Conservation (phyloP, 2,113 vertebrate genomes). For the Actenoides lindsayi region DNA sequence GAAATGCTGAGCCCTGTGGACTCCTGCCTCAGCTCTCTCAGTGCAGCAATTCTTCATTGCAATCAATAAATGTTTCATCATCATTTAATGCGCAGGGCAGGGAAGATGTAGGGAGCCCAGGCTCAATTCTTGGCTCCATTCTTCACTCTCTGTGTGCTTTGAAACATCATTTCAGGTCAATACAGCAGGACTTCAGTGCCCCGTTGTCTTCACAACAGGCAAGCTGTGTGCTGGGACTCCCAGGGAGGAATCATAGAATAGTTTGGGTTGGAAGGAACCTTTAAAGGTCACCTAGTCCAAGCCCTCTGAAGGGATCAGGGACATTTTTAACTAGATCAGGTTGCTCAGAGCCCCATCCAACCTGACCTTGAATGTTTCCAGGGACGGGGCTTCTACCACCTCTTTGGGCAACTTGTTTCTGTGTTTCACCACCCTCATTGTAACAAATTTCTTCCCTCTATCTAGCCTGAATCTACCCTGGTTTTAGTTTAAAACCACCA, state of each 20-base stretch:
- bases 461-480: neutral
- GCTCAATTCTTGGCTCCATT: neutral
- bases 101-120: neutral
- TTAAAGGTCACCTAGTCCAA: neutral
- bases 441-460: neutral
- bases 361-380: neutral
- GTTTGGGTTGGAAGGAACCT: neutral
- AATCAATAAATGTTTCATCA: slow-evolving; percentile 14
- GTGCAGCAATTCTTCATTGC: neutral
- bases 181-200: neutral
- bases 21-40: neutral
- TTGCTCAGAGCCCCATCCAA: neutral
- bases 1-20: neutral
- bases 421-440: neutral
- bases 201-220: neutral
- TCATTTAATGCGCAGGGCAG: neutral
- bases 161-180: neutral
- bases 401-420: neutral
- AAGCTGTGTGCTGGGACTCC: neutral
- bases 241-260: neutral
- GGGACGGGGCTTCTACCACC: neutral
- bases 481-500: neutral
- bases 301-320: rapidly evolving
- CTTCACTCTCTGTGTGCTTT: neutral
- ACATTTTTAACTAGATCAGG: neutral